Base-by-base conservation (phyloP, 2,888 invertebrate species). In the Eupsilia transversa region DNA sequence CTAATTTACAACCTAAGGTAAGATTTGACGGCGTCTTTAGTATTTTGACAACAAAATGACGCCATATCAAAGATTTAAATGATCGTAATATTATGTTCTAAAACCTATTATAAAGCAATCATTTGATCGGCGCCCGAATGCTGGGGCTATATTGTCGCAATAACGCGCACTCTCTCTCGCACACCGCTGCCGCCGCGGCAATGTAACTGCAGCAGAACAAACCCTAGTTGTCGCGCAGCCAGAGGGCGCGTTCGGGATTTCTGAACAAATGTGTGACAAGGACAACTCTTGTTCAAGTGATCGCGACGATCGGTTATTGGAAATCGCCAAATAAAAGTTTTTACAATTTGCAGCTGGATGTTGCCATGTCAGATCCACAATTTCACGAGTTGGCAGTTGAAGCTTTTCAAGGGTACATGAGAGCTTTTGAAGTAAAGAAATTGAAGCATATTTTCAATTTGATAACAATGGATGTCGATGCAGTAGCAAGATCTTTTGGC, bases 351-450 rank as follows among this genome's bases (percentile, higher is more conserved):
- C 95, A 99, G 98, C 94, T 99, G 91, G 99, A 99, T 93, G 98
- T 98, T 92, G 97, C 99, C 77, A 98, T 99, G 86, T 96, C 97
- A 67, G 98, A 99, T 93, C 98, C 99, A 89, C 98, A 98, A 91
- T 97, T 99, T 79, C 97, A 98, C 93, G 97, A 98, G 94, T 98
- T 99, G 64, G 99, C 99, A 0, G 98, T 98, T 91, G 99, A 99
- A 92, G 99, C 99, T 0, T 99, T 98, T 94, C 99, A 99, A 93
- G 98, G 98, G 0, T 99, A 99, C 92, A 98, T 99, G 49, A 97
- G 99, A 82, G 98, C 99, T 0, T 99, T 99, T 92, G 99, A 99
- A 95, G 99, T 99, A 0, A 99, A 99, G 94, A 98, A 98, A 93
- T 97, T 99, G 89, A 99, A 99, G 94, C 97, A 98, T 71, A 99